A percentile compares a stretch with the other conserved stretches of the same genome.
phyloP scores from a whole-genome alignment of 1,140 invertebrate species.

The Cydia strobilella region DNA sequence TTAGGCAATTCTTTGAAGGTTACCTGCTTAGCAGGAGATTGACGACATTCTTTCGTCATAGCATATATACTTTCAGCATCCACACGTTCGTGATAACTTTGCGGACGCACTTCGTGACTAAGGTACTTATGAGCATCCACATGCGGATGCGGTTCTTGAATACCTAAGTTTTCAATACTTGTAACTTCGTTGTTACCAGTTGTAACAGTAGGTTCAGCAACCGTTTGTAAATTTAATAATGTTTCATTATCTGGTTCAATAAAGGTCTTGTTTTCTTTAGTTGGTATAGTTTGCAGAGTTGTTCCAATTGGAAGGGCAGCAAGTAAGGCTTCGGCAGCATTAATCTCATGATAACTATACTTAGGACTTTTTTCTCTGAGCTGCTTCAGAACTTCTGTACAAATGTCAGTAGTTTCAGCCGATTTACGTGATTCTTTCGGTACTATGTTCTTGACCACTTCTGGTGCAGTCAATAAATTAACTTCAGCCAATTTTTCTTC shows the following conservation, averaged over 20 bases:
- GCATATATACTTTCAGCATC: constrained; percentile 17
- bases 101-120: constrained; percentile 3
- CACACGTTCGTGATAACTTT: constrained; percentile 21
- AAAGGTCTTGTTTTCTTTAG: background rate
- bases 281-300: background rate
- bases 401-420: background rate
- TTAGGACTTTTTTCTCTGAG: constrained; percentile 37
- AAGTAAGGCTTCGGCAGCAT: constrained; percentile 47
- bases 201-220: background rate
- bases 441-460: constrained; percentile 16
- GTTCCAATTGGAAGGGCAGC: constrained; percentile 22
- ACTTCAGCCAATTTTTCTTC: constrained; percentile 7
- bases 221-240: background rate
- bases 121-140: background rate
- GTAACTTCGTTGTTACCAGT: background rate
- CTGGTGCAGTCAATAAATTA: constrained; percentile 4
- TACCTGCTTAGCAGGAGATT: background rate
- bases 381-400: background rate
- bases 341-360: constrained; percentile 51
- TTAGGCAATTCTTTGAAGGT: background rate
- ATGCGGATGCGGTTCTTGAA: background rate
- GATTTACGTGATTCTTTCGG: constrained; percentile 6
- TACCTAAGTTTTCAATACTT: background rate
- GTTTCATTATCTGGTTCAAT: background rate
- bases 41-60: background rate